Evolutionary conservation across 2,113 vertebrate genomes (phyloP), one percentile per base, ranked within the genome.

Genomic region (Laticauda laticaudata): DNA sequence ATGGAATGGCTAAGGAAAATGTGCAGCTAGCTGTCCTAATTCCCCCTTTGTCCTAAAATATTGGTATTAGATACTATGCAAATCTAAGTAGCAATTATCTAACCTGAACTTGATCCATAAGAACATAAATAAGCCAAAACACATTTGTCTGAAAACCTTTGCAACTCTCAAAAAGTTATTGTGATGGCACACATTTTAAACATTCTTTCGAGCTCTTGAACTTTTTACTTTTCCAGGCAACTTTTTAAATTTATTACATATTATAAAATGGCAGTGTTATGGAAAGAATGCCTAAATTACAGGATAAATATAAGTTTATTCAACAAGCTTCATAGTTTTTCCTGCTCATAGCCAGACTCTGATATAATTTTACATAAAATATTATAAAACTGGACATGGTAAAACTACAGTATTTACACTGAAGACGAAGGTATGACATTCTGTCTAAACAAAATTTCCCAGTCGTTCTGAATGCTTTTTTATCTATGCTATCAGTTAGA

Each of bases 391-490:
- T 94, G 94, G 97, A 96, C 96, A 94, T 75, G 93, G 96, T 88
- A 96, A 97, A 97, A 95, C 95, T 96, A 94, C 92, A 94, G 93
- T 95, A 96, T 96, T 97, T 97, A 96, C 94, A 93, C 97, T 51
- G 95, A 95, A 97, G 96, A 96, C 94, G 20, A 90, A 85, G 93
- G 94, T 92, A 95, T 97, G 97, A 97, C 97, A 96, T 96, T 96
- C 95, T 97, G 95, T 95, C 95, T 95, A 97, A 97, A 97, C 96
- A 95, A 97, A 97, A 97, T 97, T 98, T 98, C 97, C 97, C 97
- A 97, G 96, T 96, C 97, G 98, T 97, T 96, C 96, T 94, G 95
- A 96, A 92, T 95, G 96, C 96, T 97, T 97, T 97, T 96, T 95
- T 51, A 97, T 97, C 95, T 97, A 97, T 45, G 91, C 95, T 90